Percentiles rank a stretch among this genome's conserved stretches.
phyloP scores from a whole-genome alignment of 2,113 vertebrate species.

The Nansenia antarctica region DNA sequence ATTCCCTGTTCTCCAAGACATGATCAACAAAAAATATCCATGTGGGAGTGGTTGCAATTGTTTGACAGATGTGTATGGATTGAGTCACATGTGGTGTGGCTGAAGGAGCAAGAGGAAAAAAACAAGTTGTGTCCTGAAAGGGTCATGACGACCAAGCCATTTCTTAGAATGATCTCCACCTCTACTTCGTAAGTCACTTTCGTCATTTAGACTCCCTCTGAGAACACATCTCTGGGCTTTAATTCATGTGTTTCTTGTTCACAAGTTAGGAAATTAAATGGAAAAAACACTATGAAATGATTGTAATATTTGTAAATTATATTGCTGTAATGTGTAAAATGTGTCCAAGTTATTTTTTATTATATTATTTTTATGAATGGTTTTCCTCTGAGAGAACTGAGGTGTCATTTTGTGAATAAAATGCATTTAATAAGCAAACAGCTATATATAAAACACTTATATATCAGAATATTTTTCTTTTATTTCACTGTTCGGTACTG shows the following conservation, averaged over 20 bases:
- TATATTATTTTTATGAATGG: conserved; percentile 85
- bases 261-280: conserved; percentile 67
- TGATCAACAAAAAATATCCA: conserved; percentile 37
- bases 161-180: conserved; percentile 52
- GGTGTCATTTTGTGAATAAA: conserved; percentile 84
- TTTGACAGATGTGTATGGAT: conserved; percentile 47
- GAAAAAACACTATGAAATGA: conserved; percentile 74
- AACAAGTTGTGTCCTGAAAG: conserved; percentile 44
- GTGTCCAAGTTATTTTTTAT: conserved; percentile 85
- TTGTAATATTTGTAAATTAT: conserved; percentile 86
- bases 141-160: conserved; percentile 49
- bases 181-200: conserved; percentile 73
- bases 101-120: conserved; percentile 34
- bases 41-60: conserved; percentile 40
- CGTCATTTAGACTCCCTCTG: conserved; percentile 70
- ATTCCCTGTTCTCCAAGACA: conserved; percentile 25
- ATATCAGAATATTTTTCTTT: conserved; percentile 84
- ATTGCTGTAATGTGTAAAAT: conserved; percentile 83
- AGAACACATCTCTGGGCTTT: conserved; percentile 76
- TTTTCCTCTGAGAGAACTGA: conserved; percentile 78
- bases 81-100: conserved; percentile 51
- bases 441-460: conserved; percentile 79
- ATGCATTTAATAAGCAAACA: conserved; percentile 84
- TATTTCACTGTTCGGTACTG: conserved; percentile 85
- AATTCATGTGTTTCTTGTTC: conserved; percentile 74